Base-by-base conservation (phyloP, 2,797 vertebrate species). In the Protosalanx chinensis region DNA sequence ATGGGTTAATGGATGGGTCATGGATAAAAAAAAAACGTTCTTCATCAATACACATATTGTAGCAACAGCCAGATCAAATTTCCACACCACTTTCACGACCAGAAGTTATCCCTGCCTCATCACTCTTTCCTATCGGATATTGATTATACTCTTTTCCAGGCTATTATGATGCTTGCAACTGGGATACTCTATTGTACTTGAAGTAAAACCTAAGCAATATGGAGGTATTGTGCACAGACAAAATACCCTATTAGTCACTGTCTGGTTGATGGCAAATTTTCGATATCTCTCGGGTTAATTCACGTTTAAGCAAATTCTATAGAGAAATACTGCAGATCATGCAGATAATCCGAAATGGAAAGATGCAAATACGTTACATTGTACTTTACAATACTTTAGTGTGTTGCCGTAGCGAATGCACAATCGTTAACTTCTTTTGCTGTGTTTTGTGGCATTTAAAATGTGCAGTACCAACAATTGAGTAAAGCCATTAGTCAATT, bases 181-280 rank as follows among this genome's bases (percentile, higher is more conserved):
- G 8, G 59, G 10, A 56, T n/a, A 16, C 51, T 56, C 16, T 16
- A 16, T 7, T 56, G 51, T 56, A 56, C 18, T 57, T 41, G 6
- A 65, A 27, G 46, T 68, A 67, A 41, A 73, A 72, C 61, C 67
- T 70, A 41, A 35, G 69, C 41, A 30, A 59, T 57, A 72, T 73
- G 72, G 82, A 66, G 81, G 67, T 41, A 71, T 35, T 2, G n/a
- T 56, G 41, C 41, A 46, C 41, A 46, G 41, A 46, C 41, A 46
- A 46, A 46, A 76, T 72, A 67, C 57, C 58, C 16, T 32, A 78
- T 85, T 86, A 81, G 65, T 85, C 75, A 84, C 64, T 83, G 75
- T 77, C 79, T 80, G 64, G 65, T 79, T 82, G 71, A 81, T 81
- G 72, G 58, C 72, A 58, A 75, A 72, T 57, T 72, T 63, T 58